Conservation (phyloP, 2,888 invertebrate genomes). For the Agonopterix alstromeriana region DNA sequence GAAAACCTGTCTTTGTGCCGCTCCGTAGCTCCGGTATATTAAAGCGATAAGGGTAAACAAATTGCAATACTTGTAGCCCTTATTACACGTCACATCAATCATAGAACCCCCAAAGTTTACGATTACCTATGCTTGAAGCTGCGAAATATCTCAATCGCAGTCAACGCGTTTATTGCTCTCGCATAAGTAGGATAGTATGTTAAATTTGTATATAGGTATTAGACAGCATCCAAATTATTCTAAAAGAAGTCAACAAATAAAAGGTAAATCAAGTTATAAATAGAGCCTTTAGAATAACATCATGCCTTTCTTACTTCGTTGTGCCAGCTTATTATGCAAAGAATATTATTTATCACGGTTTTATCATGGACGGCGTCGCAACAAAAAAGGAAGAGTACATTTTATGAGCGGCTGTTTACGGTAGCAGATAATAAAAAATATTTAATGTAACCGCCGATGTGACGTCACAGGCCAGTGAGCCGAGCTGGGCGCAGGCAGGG, state of each 20-base stretch:
- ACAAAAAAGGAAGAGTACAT: slow-evolving; percentile 42
- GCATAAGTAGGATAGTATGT: neutral
- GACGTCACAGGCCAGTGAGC: slow-evolving; percentile 70
- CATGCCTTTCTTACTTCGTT: too few species aligned
- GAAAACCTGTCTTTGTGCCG: slow-evolving; percentile 47
- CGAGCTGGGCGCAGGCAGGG: slow-evolving; percentile 37
- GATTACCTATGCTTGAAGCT: slow-evolving; percentile 42
- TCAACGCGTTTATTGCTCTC: slow-evolving; percentile 21
- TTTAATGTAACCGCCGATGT: slow-evolving; percentile 43
- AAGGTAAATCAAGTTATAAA: neutral
- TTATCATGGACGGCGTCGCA: slow-evolving; percentile 1
- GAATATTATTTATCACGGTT: slow-evolving; percentile 2
- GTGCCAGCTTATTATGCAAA: neutral
- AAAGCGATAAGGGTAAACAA: slow-evolving; percentile 72
- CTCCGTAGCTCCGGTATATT: slow-evolving; percentile 37
- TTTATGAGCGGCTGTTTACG: slow-evolving; percentile 65
- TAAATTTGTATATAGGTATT: slow-evolving; percentile 17
- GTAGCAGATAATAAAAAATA: slow-evolving; percentile 57
- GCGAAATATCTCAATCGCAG: slow-evolving; percentile 18
- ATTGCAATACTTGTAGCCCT: slow-evolving; percentile 71
- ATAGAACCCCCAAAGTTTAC: slow-evolving; percentile 59
- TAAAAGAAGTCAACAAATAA: neutral
- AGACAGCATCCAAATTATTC: too few species aligned
- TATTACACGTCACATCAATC: slow-evolving; percentile 75
- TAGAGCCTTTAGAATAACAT: neutral